Base-by-base conservation (phyloP, 2,888 invertebrate species). In the Noctua comes region DNA sequence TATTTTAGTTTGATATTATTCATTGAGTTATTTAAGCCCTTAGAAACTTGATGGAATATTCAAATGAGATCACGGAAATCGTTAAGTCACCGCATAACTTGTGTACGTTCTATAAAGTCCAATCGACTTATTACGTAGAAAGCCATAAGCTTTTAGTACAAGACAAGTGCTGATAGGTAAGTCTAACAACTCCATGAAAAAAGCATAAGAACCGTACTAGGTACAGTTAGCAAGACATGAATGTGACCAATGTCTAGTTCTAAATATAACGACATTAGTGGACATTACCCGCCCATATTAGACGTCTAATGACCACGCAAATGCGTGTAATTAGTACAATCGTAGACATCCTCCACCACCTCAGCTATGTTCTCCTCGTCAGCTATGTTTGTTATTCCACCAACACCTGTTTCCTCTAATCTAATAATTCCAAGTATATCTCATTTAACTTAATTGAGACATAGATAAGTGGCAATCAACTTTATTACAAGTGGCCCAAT, bases 381-480 rank as follows among this genome's bases (percentile, higher is more conserved):
- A 74, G 64, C 66, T 71, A 90, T 87, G 80, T 84, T 78, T 76
- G 80, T 84, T 80, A 84, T 82, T 76, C 72, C 62, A 68, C 57
- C 68, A 76, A 84, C 91, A 91, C 90, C 92, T 91, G 91, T 87
- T 88, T 89, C 88, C 87, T 89, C 84, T 86, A 88, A 90, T 90
- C 86, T 91, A 83, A 77, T 70, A 82, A 79, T 82, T 83, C 80
- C 79, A 78, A 82, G 82, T 87, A 86, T 85, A 89, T 86, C 86
- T 90, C 87, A 90, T 90, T 89, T 85, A 85, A 73, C 82, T 89
- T 91, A 91, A 92, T 91, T 91, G 88, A 90, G 90, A 90, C 80
- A 87, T 89, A 90, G 90, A 92, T 91, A 92, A 91, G 86, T 79
- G 86, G 77, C 88, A 86, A 89, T 92, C 90, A 91, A 89, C 84